Evolutionary conservation across 2,888 invertebrate species (phyloP).

Genomic region (Deilephila elpenor): DNA sequence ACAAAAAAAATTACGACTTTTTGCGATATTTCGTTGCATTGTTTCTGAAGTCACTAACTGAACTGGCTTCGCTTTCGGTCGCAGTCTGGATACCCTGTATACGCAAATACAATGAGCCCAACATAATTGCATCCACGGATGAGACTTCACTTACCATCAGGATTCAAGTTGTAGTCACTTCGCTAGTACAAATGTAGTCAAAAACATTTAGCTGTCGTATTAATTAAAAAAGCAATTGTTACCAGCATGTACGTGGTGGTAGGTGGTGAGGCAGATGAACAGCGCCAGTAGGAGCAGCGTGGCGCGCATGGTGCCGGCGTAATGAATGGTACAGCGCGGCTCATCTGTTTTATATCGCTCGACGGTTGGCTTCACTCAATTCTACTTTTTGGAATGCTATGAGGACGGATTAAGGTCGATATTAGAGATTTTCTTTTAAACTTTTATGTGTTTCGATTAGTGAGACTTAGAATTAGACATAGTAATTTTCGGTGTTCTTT

Average conservation of each 20-base stretch:
- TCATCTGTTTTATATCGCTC: constrained; percentile 62
- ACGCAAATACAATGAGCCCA: too few relatives aligned
- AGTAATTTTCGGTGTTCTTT: too few relatives aligned
- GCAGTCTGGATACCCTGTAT: too few relatives aligned
- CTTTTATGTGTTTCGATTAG: background rate
- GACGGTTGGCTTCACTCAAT: constrained; percentile 49
- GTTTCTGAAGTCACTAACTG: too few relatives aligned
- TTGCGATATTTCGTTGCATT: too few relatives aligned
- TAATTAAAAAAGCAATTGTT: constrained; percentile 34
- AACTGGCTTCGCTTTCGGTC: too few relatives aligned
- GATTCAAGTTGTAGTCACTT: too few relatives aligned
- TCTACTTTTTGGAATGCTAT: constrained; percentile 45
- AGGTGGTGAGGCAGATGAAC: constrained; percentile 42
- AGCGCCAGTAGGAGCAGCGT: constrained; percentile 51
- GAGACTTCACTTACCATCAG: too few relatives aligned
- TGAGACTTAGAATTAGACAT: too few relatives aligned
- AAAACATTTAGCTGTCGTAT: background rate
- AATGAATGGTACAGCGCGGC: background rate
- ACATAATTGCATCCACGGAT: too few relatives aligned
- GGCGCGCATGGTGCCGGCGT: constrained; percentile 52
- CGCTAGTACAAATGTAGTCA: background rate
- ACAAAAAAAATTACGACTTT: too few relatives aligned
- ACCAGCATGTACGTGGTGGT: constrained; percentile 59
- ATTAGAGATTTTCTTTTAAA: background rate
- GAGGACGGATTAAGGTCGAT: constrained; percentile 49